Conservation (phyloP, 2,797 vertebrate species). For the Crax fasciolata region DNA sequence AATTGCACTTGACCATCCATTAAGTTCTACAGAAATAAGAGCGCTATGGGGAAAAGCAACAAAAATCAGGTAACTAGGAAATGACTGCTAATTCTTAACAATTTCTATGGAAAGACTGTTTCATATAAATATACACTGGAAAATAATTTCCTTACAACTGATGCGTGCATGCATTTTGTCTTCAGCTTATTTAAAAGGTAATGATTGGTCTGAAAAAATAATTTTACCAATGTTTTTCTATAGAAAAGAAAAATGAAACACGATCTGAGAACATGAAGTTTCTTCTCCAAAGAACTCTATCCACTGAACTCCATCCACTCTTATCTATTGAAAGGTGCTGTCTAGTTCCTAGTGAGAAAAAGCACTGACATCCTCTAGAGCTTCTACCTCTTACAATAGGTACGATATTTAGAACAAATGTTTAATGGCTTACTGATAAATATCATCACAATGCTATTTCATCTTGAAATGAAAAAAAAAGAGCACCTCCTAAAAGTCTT, state of each 20-base stretch:
- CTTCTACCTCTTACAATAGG: background rate
- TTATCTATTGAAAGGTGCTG: background rate
- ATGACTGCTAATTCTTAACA: background rate
- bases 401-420: background rate
- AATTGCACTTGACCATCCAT: slow-evolving; percentile 14
- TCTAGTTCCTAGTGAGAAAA: background rate
- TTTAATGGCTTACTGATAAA: background rate
- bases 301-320: no score
- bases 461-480: background rate
- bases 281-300: background rate
- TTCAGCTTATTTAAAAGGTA: background rate
- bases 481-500: background rate
- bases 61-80: background rate
- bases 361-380: background rate
- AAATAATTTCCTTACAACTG: background rate
- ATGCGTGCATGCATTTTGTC: background rate
- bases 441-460: background rate
- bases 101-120: background rate
- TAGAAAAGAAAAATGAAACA: background rate
- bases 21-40: background rate
- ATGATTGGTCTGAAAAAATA: background rate
- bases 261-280: background rate
- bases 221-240: background rate
- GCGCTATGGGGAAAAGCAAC: background rate
- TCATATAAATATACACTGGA: background rate